Base-by-base conservation (phyloP, 2,797 vertebrate genomes). In the Prunella strophiata region DNA sequence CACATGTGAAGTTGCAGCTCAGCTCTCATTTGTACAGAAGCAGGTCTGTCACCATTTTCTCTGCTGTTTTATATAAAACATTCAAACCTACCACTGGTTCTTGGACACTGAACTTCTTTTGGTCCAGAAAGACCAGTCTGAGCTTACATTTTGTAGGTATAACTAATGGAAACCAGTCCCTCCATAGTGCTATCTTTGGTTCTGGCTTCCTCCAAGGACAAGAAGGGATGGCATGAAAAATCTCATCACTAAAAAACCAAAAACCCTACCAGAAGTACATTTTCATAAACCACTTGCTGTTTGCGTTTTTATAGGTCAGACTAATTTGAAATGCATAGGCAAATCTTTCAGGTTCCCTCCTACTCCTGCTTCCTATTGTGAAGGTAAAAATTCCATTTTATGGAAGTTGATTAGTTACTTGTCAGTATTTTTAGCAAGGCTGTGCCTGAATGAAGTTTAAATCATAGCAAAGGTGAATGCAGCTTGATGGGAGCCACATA, bases 251-350 rank as follows among this genome's bases (percentile, higher is more conserved):
- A 47, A 52, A 68, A 55, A 30, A 9, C 6, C 23, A 40, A 20
- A 68, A 82, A 85, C 42, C 52, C 34, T 34, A 50, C 89, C 70
- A 94, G 45, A 85, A 61, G 30, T 65, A 68, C 54, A n/a, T 94
- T 97, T 95, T 70, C 59, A 4, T 72, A 30, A 75, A 81, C 79
- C 81, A n/a, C 93, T 93, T 74, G 88, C 67, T 89, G 92, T 91
- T 93, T 82, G 94, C 79, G 50, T 94, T 96, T 96, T 95, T 95
- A 74, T 91, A 96, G 92, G 95, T 96, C 93, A 96, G 91, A 51
- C 88, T 97, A 93, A 97, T 97, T 95, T 97, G 89, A 95, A 97
- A 97, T 96, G 94, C 94, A 95, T 95, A 94, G 93, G 88, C 91
- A 97, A 96, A 95, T 97, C 95, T 94, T 96, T 84, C 3, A 15